Conservation (phyloP, 2,797 vertebrate genomes). For the Microchirus variegatus region DNA sequence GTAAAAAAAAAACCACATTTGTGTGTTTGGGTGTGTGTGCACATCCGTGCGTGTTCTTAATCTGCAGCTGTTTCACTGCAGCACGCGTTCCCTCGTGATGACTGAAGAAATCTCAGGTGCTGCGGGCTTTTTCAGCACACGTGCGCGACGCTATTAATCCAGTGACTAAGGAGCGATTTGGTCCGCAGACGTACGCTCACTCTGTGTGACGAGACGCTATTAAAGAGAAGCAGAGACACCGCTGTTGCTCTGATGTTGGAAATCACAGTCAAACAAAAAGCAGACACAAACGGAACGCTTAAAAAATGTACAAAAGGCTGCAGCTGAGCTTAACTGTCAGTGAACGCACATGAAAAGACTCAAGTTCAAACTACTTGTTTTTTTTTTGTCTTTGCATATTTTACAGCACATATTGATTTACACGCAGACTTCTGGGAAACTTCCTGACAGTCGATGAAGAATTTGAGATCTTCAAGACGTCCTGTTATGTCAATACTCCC, state of each 20-base stretch:
- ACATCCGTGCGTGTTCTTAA: conserved; percentile 9
- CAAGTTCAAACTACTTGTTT: conserved; percentile 15
- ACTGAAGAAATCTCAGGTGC: conserved; percentile 29
- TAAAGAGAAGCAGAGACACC: conserved; percentile 6
- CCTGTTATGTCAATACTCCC: conserved; percentile 48
- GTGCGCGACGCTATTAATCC: conserved; percentile 9
- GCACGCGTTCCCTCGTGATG: conserved; percentile 2
- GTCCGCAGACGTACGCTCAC: conserved; percentile 12
- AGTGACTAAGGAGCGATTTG: conserved; percentile 8
- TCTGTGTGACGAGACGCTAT: neutral
- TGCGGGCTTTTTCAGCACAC: conserved; percentile 24
- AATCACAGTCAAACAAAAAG: conserved; percentile 9
- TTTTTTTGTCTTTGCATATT: conserved; percentile 34
- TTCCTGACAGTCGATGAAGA: conserved; percentile 23
- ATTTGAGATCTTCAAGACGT: conserved; percentile 27
- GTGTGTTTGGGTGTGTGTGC: conserved; percentile 7
- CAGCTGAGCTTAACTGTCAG: neutral
- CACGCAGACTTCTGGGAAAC: conserved; percentile 29
- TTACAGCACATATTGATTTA: conserved; percentile 45
- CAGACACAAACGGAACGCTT: conserved; percentile 19
- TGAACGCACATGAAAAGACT: conserved; percentile 1
- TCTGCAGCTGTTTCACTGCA: conserved; percentile 42
- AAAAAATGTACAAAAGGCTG: conserved; percentile 31
- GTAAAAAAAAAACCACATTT: conserved; percentile 5
- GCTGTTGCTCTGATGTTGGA: conserved; percentile 17